phyloP scores from a whole-genome alignment of 2,113 vertebrate species.

The Apodemus sylvaticus region DNA sequence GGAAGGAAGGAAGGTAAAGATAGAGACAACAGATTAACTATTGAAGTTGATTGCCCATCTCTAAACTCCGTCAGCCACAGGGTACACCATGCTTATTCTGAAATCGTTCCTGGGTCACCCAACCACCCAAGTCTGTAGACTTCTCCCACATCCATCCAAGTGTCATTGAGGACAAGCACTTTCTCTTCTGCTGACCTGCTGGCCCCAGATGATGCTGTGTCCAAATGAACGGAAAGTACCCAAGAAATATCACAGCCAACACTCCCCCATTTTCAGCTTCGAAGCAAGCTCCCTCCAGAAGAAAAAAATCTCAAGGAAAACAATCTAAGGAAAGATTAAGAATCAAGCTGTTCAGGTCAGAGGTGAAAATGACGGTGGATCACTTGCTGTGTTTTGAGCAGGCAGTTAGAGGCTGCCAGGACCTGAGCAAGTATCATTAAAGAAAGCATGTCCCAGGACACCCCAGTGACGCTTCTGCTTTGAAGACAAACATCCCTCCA shows the following conservation, averaged over 20 bases:
- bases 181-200: constrained; percentile 56
- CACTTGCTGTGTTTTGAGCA: not conserved
- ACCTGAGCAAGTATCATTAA: not conserved
- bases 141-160: constrained; percentile 33
- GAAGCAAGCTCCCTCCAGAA: constrained; percentile 3
- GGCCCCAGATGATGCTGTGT: constrained; percentile 12
- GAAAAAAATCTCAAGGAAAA: not conserved
- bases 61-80: not conserved
- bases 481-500: constrained; percentile 23
- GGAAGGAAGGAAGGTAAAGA: too few species aligned
- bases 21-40: not conserved
- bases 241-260: not conserved
- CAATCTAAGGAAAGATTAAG: constrained; percentile 51
- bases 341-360: not conserved
- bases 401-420: not conserved
- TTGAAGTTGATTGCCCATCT: not conserved
- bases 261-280: constrained; percentile 41
- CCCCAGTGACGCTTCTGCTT: constrained; percentile 18
- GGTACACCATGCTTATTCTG: not conserved
- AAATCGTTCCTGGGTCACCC: constrained; percentile 8
- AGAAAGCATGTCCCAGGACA: not conserved
- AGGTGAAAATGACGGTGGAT: not conserved
- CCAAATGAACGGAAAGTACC: constrained; percentile 48
- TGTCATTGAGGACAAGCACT: not conserved
- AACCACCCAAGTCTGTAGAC: constrained; percentile 11